phyloP scores from a whole-genome alignment of 2,888 invertebrate genomes.

The Cataglyphis albicans region DNA sequence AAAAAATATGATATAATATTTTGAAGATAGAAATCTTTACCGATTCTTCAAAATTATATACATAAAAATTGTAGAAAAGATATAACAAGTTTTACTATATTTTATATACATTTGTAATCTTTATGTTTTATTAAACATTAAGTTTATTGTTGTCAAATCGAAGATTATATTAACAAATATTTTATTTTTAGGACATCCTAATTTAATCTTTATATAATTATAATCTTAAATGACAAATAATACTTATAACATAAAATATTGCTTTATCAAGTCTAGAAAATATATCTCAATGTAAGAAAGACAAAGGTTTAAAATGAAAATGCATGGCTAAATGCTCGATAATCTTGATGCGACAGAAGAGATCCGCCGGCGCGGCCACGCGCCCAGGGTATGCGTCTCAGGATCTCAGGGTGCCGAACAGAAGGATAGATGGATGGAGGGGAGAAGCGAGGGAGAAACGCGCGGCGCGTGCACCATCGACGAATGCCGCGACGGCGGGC shows the following conservation, averaged over 20 bases:
- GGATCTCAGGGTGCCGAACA: no score
- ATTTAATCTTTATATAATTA: neutral
- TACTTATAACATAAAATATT: neutral
- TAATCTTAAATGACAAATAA: neutral
- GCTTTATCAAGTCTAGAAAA: neutral
- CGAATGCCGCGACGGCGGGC: constrained; percentile 33
- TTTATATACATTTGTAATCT: neutral
- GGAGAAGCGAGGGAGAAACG: neutral
- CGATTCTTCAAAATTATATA: neutral
- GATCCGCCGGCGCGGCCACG: neutral
- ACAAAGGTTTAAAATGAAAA: neutral
- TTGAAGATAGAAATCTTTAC: neutral
- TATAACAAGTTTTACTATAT: neutral
- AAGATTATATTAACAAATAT: neutral
- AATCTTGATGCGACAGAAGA: neutral
- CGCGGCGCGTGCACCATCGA: constrained; percentile 44
- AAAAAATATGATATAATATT: neutral
- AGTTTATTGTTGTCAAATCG: neutral
- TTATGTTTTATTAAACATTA: neutral
- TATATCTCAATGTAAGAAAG: neutral
- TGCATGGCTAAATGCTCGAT: neutral
- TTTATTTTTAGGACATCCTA: neutral
- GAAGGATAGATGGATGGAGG: neutral
- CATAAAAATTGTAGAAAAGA: neutral
- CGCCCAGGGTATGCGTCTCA: neutral